Evolutionary conservation across 2,888 invertebrate species (phyloP), one percentile per base, ranked within the genome.

Genomic region (Oegoconia quadripuncta): DNA sequence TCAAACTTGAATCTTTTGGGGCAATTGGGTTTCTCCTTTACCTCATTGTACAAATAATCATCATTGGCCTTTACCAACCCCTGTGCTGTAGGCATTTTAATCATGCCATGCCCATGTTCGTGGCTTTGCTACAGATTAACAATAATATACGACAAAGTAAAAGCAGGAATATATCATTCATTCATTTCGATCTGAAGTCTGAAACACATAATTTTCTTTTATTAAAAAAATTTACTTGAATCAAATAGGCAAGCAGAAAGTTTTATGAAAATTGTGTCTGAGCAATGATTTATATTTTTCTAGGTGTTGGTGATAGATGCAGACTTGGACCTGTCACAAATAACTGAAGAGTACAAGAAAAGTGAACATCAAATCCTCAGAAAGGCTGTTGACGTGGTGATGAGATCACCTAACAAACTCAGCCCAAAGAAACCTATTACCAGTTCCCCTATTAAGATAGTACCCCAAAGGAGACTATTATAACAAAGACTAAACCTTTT

Each of bases 261-360:
- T n/a, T n/a, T n/a, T n/a, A n/a, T n/a, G n/a, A n/a, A n/a, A n/a
- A n/a, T n/a, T n/a, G n/a, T n/a, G n/a, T n/a, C n/a, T n/a, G n/a
- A n/a, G n/a, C n/a, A n/a, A n/a, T 25, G 9, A n/a, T 8, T 14
- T 11, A 32, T 15, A 14, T 34, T 23, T 39, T 75, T 76, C 5
- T 63, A 91, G 90, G 92, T 93, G 3, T 59, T 93, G 23, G 90
- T 92, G n/a, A 60, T 93, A 45, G 90, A 93, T 68, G 93, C 91
- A 12, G 89, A 93, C 66, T 74, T 90, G 48, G 90, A 91, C 60
- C 71, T 92, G 20, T 90, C 91, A 3, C 88, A 90, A 52, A 92
- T 93, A 59, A 83, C 88, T 9, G 87, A 89, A 36, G 91, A 92
- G 51, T 93, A 92, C 56, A 90, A 89, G 58, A 83, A 82, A 34